These are phyloP conservation scores for Theretra japonica DNA, from an alignment of 2,888 invertebrate genomes.

Conservation along the genomic window DNA sequence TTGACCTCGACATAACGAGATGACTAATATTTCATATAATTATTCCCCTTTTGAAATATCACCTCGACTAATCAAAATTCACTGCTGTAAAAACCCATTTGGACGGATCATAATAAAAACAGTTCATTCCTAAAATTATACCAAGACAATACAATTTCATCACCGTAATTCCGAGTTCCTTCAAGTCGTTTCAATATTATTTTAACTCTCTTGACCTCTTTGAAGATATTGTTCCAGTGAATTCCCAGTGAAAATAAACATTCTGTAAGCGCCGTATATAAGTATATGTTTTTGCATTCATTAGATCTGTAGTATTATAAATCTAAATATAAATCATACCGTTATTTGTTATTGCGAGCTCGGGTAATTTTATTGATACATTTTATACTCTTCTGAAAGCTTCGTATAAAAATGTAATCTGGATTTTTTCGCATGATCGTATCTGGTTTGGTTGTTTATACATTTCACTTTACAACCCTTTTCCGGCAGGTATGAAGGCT, in stretches of 20 bases:
- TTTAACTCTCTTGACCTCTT: slow-evolving; percentile 9
- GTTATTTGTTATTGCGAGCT: slow-evolving; percentile 1
- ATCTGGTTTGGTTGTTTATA: neutral
- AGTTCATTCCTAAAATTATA: neutral
- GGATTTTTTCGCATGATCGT: neutral
- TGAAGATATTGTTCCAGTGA: neutral
- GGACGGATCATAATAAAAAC: neutral
- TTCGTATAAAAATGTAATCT: neutral
- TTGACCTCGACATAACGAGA: too few relatives aligned
- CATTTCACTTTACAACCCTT: neutral
- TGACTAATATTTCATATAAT: too few relatives aligned
- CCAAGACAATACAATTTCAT: neutral
- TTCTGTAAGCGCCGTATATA: neutral
- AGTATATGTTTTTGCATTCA: neutral
- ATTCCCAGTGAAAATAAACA: neutral
- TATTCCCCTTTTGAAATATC: too few relatives aligned
- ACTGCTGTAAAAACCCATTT: too few relatives aligned
- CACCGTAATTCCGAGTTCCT: slow-evolving; percentile 7
- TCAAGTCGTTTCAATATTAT: neutral
- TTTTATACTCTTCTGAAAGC: neutral
- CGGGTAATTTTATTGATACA: neutral
- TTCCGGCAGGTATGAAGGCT: neutral
- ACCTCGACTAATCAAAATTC: neutral
- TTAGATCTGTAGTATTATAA: neutral
- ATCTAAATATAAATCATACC: too few relatives aligned